phyloP scores from a whole-genome alignment of 2,797 vertebrate genomes.

The Somateria mollissima region DNA sequence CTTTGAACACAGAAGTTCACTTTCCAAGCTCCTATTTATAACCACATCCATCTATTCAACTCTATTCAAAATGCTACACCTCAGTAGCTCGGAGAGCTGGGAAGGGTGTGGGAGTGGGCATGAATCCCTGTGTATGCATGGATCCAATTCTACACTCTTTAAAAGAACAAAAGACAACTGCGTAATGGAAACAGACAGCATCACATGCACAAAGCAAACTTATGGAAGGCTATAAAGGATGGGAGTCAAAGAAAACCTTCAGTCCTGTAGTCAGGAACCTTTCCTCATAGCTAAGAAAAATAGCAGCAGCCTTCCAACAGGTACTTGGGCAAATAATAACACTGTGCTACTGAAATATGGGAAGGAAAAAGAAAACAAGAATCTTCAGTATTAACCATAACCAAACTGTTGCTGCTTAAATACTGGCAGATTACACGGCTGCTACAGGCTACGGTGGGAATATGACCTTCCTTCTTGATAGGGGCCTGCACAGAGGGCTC shows the following conservation, averaged over 20 bases:
- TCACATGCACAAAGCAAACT: background rate
- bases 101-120: constrained; percentile 31
- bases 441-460: background rate
- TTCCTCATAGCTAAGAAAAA: background rate
- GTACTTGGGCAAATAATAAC: background rate
- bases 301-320: background rate
- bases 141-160: constrained; percentile 10
- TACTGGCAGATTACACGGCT: background rate
- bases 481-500: background rate
- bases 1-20: constrained; percentile 51
- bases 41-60: constrained; percentile 38
- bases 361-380: background rate
- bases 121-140: background rate
- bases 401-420: background rate
- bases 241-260: background rate
- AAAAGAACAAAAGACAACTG: constrained; percentile 27
- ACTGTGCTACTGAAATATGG: background rate
- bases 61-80: constrained; percentile 40
- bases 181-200: constrained; percentile 24
- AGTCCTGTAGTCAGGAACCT: background rate
- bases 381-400: constrained; percentile 1
- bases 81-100: constrained; percentile 15
- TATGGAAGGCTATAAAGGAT: background rate
- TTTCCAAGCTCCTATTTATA: constrained; percentile 59
- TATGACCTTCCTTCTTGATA: background rate